Percentiles rank a stretch among this genome's conserved stretches.
Evolutionary conservation across 2,113 vertebrate species (phyloP).

Genomic region (Rhynchopsitta pachyrhyncha): DNA sequence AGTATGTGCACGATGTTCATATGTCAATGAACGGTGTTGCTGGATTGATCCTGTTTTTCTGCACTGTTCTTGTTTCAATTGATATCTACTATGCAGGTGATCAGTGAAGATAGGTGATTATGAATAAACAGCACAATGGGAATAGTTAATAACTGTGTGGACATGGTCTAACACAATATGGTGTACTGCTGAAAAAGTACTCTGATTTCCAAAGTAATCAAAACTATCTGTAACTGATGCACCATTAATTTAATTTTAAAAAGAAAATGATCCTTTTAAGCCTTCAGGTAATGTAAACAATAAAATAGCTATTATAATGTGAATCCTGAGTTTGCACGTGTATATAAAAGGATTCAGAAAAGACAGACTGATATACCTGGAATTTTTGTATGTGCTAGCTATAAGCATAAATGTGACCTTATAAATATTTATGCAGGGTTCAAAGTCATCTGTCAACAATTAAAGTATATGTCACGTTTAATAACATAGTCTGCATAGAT

Average conservation of each 20-base stretch:
- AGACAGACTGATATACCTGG: conserved; percentile 14
- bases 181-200: not conserved
- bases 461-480: conserved; percentile 55
- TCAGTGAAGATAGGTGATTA: not conserved
- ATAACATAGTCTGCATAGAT: conserved; percentile 47
- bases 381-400: not conserved
- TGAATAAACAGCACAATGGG: not conserved
- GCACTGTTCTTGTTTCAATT: not conserved
- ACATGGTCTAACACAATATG: not conserved
- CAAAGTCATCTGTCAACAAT: conserved; percentile 64
- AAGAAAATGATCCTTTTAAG: not conserved
- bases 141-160: not conserved
- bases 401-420: not conserved
- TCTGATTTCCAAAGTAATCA: not conserved
- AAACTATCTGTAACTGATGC: not conserved
- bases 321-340: not conserved
- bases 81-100: not conserved
- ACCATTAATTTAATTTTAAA: not conserved
- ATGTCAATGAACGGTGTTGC: not conserved
- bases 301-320: not conserved
- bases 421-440: conserved; percentile 60
- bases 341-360: not conserved
- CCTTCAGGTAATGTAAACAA: not conserved
- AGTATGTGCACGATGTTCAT: not conserved
- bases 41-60: not conserved